Evolutionary conservation across 92 coral and sea anemone genomes (phyloP).

Genomic region (Parazoanthus swiftii): DNA sequence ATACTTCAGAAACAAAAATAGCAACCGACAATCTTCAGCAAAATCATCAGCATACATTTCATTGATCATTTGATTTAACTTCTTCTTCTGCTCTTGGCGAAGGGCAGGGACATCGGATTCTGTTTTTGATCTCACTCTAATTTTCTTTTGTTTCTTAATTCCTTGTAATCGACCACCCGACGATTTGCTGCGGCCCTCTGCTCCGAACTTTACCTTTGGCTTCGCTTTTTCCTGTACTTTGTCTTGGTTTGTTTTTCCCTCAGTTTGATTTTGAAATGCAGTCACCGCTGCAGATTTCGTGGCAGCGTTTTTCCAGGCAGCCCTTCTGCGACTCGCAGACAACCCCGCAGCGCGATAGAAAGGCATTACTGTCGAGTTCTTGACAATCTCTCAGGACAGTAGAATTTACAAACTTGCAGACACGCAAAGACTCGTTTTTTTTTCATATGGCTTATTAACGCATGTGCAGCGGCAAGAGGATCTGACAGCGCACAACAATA

Average conservation of each 20-base stretch:
- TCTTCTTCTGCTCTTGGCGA: constrained; percentile 6
- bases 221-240: neutral
- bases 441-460: no score
- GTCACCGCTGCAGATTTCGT: neutral
- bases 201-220: neutral
- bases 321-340: constrained; percentile 19
- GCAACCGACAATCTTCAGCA: constrained; percentile 21
- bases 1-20: constrained; percentile 24
- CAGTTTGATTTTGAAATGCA: neutral
- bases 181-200: neutral
- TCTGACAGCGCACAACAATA: no score
- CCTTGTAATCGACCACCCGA: neutral
- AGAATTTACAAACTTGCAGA: neutral
- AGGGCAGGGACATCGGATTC: constrained; percentile 7
- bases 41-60: constrained; percentile 33
- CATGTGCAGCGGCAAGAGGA: no score
- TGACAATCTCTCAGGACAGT: neutral
- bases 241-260: neutral
- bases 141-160: neutral
- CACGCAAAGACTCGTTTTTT: neutral
- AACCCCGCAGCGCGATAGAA: constrained; percentile 11
- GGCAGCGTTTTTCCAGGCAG: neutral
- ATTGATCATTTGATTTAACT: constrained; percentile 6
- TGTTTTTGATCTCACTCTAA: neutral
- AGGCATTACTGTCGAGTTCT: constrained; percentile 5